Base-by-base conservation (phyloP, 2,888 invertebrate species). In the Perdita meconis region DNA sequence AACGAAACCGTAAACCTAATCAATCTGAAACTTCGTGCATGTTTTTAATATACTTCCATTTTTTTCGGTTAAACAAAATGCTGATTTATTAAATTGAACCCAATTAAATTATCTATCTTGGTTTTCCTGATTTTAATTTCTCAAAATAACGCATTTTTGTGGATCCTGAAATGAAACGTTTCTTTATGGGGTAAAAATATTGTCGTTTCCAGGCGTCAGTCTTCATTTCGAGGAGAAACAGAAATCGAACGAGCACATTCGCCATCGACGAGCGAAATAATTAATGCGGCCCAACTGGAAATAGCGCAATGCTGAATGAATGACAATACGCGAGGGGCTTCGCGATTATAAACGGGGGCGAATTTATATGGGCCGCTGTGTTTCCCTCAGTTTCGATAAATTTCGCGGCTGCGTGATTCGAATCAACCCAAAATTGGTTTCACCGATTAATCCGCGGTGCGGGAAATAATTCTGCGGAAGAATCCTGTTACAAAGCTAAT, bases 401-500 rank as follows among this genome's bases (percentile, higher is more conserved):
- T 56, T 56, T 56, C 36, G 6, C 44, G 44, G n/a, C 2, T 10
- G 12, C 12, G n/a, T 12, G 22, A 36, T 47, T 66, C 24, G 24
- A 24, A 36, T 66, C 24, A 36, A 56, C 8, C 56, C 36, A 47
- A 36, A 66, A 56, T 56, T 24, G 65, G 22, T 44, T 56, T 44
- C 59, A 22, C n/a, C 30, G 56, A 65, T 57, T 71, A 65, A 71
- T 57, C 50, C 30, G 30, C 34, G 30, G 22, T 30, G 8, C 56
- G 8, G 30, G 47, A 30, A 30, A 56, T 50, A 38, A 64, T 71
- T 66, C 51, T 8, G 19, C 34, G 57, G 66, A 71, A 71, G 57
- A 66, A 65, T 65, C 24, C 19, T 57, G 8, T 57, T 71, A 34
- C 34, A 36, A 57, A 57, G 57, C 51, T 66, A 57, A 59, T 71